Percentiles rank a stretch among this genome's conserved stretches.
phyloP scores from a whole-genome alignment of 2,888 invertebrate species.

The Furcula furcula region DNA sequence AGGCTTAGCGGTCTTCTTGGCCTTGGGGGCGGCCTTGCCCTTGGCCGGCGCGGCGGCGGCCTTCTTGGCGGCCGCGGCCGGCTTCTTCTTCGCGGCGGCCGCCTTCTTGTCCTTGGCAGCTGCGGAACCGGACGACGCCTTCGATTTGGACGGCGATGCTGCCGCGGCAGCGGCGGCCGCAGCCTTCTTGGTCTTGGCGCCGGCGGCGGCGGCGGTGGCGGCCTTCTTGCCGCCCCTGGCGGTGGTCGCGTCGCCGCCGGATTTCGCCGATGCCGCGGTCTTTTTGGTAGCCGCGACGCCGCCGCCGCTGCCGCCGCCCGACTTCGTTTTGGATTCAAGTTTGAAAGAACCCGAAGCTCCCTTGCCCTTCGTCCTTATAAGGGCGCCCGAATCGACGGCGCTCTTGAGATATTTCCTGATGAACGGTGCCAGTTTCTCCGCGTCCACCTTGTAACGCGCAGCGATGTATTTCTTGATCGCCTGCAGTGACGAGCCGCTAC shows the following conservation, averaged over 20 bases:
- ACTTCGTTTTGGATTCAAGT: conserved; percentile 45
- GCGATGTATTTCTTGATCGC: conserved; percentile 84
- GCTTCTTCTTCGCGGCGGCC: conserved; percentile 31
- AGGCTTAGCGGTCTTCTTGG: conserved; percentile 1
- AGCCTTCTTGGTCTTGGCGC: conserved; percentile 35
- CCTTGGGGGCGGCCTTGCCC: conserved; percentile 22
- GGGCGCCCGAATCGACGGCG: conserved; percentile 75
- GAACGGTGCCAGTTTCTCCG: conserved; percentile 78
- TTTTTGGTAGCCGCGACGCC: conserved; percentile 17
- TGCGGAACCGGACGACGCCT: conserved; percentile 20
- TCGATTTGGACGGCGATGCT: conserved; percentile 20
- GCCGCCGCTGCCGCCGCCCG: conserved; percentile 22
- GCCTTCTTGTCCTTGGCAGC: conserved; percentile 40
- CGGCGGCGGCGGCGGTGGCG: conserved; percentile 29
- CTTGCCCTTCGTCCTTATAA: conserved; percentile 80
- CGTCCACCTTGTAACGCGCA: conserved; percentile 80
- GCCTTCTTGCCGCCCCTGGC: conserved; percentile 28
- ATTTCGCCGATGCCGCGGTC: conserved; percentile 5
- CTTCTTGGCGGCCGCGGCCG: conserved; percentile 38
- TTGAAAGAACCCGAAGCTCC: conserved; percentile 75
- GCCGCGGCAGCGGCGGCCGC: conserved; percentile 24
- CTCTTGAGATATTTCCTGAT: conserved; percentile 81
- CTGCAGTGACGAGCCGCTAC: conserved; percentile 80
- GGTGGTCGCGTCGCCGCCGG: conserved; percentile 19
- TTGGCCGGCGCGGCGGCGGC: conserved; percentile 32